Evolutionary conservation across 2,888 invertebrate species (phyloP).

Genomic region (Athripsodes cinereus): DNA sequence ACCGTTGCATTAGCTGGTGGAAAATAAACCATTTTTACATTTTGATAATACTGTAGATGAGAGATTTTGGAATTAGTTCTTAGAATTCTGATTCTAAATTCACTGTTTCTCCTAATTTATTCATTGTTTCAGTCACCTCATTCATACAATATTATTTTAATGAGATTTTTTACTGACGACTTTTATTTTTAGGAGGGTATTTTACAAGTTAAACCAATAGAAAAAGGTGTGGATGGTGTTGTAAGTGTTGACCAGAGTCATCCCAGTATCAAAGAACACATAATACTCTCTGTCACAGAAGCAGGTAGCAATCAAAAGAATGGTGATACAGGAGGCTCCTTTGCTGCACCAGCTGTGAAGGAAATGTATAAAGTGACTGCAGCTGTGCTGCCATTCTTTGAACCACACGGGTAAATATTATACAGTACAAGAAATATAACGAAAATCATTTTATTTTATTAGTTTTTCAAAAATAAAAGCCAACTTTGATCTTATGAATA

Average conservation of each 20-base stretch:
- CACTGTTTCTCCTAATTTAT: too few relatives aligned
- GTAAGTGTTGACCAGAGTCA: constrained; percentile 58
- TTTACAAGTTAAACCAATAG: constrained; percentile 56
- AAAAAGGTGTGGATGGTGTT: constrained; percentile 79
- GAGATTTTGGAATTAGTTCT: too few relatives aligned
- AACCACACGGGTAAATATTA: constrained; percentile 33
- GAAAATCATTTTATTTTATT: constrained; percentile 7
- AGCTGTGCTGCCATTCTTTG: constrained; percentile 57
- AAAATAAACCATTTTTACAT: too few relatives aligned
- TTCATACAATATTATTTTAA: too few relatives aligned
- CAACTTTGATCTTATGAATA: too few relatives aligned
- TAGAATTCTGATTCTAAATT: too few relatives aligned
- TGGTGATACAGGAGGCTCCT: constrained; percentile 32
- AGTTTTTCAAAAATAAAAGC: neutral
- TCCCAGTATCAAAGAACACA: constrained; percentile 43
- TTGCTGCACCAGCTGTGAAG: constrained; percentile 50
- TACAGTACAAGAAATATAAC: constrained; percentile 28
- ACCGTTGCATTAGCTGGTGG: too few relatives aligned
- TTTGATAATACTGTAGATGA: too few relatives aligned
- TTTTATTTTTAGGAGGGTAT: constrained; percentile 50
- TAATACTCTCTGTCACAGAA: constrained; percentile 10
- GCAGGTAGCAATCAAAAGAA: constrained; percentile 22
- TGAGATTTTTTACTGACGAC: too few relatives aligned
- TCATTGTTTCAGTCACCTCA: too few relatives aligned
- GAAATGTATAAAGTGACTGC: constrained; percentile 68